Conservation (phyloP, 2,113 vertebrate species). For the Scomber scombrus region DNA sequence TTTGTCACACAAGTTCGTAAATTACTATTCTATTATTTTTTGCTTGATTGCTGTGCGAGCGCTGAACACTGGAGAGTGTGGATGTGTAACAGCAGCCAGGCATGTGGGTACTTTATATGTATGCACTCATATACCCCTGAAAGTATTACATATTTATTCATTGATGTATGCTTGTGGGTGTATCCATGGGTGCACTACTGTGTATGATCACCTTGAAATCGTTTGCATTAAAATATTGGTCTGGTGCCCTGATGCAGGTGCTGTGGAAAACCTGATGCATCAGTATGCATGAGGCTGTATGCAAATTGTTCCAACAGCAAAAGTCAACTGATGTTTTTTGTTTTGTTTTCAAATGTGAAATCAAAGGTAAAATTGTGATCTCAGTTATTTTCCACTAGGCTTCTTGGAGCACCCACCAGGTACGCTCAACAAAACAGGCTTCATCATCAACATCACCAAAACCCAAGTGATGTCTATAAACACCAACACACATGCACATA, state of each 20-base stretch:
- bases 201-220: conserved; percentile 31
- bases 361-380: not conserved
- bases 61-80: conserved; percentile 4
- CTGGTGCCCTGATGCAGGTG: not conserved
- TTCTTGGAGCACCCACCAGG: not conserved
- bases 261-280: conserved; percentile 14
- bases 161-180: conserved; percentile 16
- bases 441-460: too few species aligned
- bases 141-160: conserved; percentile 33
- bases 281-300: conserved; percentile 32
- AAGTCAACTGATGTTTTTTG: conserved; percentile 7
- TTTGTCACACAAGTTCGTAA: conserved; percentile 51
- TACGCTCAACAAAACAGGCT: too few species aligned
- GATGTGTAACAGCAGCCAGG: not conserved
- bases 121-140: not conserved
- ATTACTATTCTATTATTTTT: conserved; percentile 44
- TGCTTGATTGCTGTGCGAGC: conserved; percentile 17
- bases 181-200: not conserved
- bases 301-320: conserved; percentile 22
- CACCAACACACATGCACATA: too few species aligned
- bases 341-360: conserved; percentile 22
- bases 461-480: too few species aligned
- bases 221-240: conserved; percentile 14
- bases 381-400: not conserved
- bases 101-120: not conserved